These are phyloP conservation scores for Coremacera marginata DNA, from an alignment of 2,888 invertebrate species.

Conservation along the genomic window DNA sequence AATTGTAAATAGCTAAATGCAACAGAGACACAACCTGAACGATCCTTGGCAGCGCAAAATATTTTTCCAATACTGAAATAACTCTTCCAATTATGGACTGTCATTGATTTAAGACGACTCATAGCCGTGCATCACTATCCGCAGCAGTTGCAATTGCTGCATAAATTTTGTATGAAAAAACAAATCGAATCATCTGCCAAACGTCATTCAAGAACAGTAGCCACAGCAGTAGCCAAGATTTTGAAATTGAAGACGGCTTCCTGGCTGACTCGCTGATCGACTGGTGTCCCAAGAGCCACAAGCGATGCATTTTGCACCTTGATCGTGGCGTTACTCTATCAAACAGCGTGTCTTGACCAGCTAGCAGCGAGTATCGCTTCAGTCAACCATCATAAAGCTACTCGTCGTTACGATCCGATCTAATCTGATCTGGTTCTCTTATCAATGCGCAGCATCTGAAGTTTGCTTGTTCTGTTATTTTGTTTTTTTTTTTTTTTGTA, in stretches of 20 bases:
- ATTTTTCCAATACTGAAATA: constrained; percentile 20
- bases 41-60: constrained; percentile 4
- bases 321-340: constrained; percentile 40
- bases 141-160: not conserved
- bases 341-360: not conserved
- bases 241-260: not conserved
- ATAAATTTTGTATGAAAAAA: not conserved
- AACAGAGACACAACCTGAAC: constrained; percentile 1
- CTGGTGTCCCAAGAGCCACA: constrained; percentile 60
- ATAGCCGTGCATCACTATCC: not conserved
- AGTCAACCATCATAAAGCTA: not conserved
- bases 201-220: no score
- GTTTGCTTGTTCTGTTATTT: not conserved
- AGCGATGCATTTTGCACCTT: constrained; percentile 66
- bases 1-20: constrained; percentile 9
- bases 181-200: not conserved
- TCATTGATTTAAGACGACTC: constrained; percentile 24
- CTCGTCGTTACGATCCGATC: not conserved
- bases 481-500: not conserved
- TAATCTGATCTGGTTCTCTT: constrained; percentile 33
- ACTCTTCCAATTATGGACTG: constrained; percentile 32
- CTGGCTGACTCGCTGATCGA: constrained; percentile 39
- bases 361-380: not conserved
- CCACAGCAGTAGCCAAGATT: not conserved
- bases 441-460: constrained; percentile 14